Conservation (phyloP, 2,888 invertebrate species). For the Tupiocoris notatus region DNA sequence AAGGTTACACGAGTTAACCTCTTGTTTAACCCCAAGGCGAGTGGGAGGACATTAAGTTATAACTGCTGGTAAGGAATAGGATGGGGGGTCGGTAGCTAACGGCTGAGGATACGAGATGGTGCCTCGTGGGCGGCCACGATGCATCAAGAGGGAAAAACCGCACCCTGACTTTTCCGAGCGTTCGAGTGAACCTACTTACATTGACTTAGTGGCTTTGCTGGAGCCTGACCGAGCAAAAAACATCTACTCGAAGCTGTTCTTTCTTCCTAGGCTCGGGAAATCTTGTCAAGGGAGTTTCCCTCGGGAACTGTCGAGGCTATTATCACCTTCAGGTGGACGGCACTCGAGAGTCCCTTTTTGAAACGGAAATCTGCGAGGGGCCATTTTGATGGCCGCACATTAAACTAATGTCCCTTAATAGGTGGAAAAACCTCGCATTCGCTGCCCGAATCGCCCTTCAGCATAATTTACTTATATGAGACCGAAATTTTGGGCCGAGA, state of each 20-base stretch:
- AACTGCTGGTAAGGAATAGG: conserved; percentile 24
- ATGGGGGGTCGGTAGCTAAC: background rate
- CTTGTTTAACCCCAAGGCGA: conserved; percentile 35
- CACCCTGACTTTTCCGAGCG: background rate
- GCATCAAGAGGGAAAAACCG: conserved; percentile 20
- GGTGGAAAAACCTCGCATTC: background rate
- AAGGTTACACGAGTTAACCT: conserved; percentile 32
- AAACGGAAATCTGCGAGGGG: background rate
- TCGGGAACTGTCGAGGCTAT: background rate
- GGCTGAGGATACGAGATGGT: background rate
- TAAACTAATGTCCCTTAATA: background rate
- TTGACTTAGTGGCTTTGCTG: conserved; percentile 28
- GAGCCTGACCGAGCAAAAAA: conserved; percentile 21
- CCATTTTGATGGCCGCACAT: too few relatives aligned
- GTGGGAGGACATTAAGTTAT: conserved; percentile 31
- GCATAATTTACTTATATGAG: background rate
- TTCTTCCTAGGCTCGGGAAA: conserved; percentile 1
- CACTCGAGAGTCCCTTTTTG: too few relatives aligned
- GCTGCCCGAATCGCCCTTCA: background rate
- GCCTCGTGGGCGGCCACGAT: conserved; percentile 23
- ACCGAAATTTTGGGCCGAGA: background rate
- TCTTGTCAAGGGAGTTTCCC: background rate
- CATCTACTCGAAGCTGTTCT: conserved; percentile 14
- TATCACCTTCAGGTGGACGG: background rate
- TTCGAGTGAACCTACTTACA: conserved; percentile 32